These are phyloP conservation scores for Piaya cayana DNA, from an alignment of 2,113 vertebrate genomes.

Conservation along the genomic window DNA sequence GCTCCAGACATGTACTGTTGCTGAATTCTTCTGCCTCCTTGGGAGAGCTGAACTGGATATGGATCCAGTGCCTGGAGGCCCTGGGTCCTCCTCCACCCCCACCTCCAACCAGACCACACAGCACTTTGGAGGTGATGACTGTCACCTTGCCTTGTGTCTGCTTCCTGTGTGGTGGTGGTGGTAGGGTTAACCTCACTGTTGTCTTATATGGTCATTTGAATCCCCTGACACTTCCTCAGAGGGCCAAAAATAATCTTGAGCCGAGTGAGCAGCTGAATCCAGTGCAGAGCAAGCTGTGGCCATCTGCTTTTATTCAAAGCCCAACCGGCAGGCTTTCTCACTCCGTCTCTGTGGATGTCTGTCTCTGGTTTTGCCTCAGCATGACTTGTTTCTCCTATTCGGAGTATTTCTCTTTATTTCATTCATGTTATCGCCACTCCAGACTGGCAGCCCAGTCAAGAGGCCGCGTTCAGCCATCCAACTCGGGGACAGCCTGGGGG, in stretches of 20 bases:
- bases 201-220: constrained; percentile 93
- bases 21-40: background rate
- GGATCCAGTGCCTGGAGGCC: background rate
- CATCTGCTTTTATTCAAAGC: constrained; percentile 79
- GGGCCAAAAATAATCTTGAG: constrained; percentile 91
- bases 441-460: constrained; percentile 55
- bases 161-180: constrained; percentile 52
- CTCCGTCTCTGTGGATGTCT: background rate
- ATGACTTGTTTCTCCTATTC: constrained; percentile 94
- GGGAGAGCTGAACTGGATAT: background rate
- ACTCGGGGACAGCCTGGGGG: constrained; percentile 75
- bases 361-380: constrained; percentile 38
- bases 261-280: constrained; percentile 84
- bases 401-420: constrained; percentile 91
- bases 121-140: constrained; percentile 11
- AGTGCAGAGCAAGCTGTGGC: constrained; percentile 62
- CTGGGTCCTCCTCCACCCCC: background rate
- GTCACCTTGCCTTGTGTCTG: constrained; percentile 62
- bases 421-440: constrained; percentile 75
- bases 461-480: constrained; percentile 17
- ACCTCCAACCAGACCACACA: background rate
- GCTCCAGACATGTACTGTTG: background rate
- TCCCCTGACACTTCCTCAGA: constrained; percentile 83
- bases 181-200: constrained; percentile 79
- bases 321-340: constrained; percentile 17